phyloP scores from a whole-genome alignment of 1,140 invertebrate genomes.

The Babylonia areolata region DNA sequence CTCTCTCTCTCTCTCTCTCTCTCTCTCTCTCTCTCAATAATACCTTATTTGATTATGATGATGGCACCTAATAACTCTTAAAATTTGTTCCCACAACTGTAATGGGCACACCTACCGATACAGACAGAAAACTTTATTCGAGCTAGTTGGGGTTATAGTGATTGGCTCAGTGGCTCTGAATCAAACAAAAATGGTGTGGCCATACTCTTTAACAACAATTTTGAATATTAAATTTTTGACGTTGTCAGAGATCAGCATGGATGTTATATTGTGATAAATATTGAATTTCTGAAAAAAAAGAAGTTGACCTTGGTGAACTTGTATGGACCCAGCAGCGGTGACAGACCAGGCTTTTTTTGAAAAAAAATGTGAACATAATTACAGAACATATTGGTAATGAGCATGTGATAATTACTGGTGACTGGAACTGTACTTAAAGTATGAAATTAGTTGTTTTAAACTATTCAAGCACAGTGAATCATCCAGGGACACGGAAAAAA shows the following conservation, averaged over 20 bases:
- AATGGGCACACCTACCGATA: too few species aligned
- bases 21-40: too few species aligned
- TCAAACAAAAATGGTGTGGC: slow-evolving; percentile 13
- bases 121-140: neutral
- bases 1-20: too few species aligned
- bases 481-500: neutral
- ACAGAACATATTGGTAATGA: neutral
- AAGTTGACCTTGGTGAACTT: slow-evolving; percentile 8
- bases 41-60: too few species aligned
- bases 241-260: neutral
- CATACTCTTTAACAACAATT: slow-evolving; percentile 7
- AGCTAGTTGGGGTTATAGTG: neutral
- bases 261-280: slow-evolving; percentile 17
- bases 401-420: slow-evolving; percentile 3
- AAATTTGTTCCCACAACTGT: too few species aligned
- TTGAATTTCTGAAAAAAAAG: neutral
- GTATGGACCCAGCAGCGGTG: slow-evolving; percentile 2
- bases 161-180: neutral
- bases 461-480: neutral
- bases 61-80: too few species aligned
- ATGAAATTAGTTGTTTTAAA: too few species aligned
- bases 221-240: neutral
- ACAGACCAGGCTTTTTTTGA: neutral
- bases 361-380: neutral
- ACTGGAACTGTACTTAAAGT: slow-evolving; percentile 14